Evolutionary conservation across 2,888 invertebrate genomes (phyloP), one percentile per base, ranked within the genome.

Genomic region (Watsonalla binaria): DNA sequence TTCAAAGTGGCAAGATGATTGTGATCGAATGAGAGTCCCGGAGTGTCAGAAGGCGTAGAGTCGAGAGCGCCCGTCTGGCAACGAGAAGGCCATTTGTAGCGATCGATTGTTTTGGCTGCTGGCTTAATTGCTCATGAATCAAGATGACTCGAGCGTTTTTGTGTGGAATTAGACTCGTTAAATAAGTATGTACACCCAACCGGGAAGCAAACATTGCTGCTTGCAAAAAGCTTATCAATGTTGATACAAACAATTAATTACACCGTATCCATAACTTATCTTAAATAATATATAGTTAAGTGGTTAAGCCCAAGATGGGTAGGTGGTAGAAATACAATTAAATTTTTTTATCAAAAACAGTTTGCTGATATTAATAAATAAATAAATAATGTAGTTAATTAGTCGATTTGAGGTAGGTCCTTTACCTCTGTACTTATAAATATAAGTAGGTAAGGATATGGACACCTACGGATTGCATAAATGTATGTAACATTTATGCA

Each of bases 21-120:
- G 42, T 42, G 42, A 11, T 11, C 11, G 42, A 42, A 11, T 42
- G 42, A 5, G 42, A 42, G 42, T 42, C 9, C 42, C 42, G 11
- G 42, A 11, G 9, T 15, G 6, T 35, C 48, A 53, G 47, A 59
- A 50, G 37, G 42, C 11, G 11, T 42, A 54, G 52, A 56, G 54
- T 34, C 48, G 24, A 51, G 58, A 54, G 60, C 61, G 62, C 59
- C 53, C 63, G 69, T 72, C 70, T 72, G 73, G 62, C 67, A 74
- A 75, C 80, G 76, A 80, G 79, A 74, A 78, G 78, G 68, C 81
- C 86, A 86, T 84, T 88, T 85, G 82, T 72, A 80, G 67, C 81
- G 88, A 90, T 90, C 86, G 90, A 90, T 90, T 90, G 90, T 89
- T 90, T 88, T 84, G 90, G 90, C 90, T 90, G 89, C 82, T 76